Evolutionary conservation across 2,888 invertebrate genomes (phyloP).

Genomic region (Deroplatys truncata): DNA sequence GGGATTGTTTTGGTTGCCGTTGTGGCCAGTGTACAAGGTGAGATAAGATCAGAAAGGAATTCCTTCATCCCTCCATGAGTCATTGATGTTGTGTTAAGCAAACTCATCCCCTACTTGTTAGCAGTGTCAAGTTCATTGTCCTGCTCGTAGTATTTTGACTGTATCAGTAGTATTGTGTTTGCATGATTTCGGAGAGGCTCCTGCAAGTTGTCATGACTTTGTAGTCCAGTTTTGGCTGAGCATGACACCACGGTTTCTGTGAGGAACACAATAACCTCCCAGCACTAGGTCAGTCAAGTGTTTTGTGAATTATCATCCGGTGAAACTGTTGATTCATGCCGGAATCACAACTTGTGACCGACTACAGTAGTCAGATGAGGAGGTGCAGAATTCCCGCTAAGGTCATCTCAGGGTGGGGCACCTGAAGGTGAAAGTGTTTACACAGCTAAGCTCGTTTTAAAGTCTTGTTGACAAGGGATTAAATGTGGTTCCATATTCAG

Average conservation of each 20-base stretch:
- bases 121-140: neutral
- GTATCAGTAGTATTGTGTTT: constrained; percentile 9
- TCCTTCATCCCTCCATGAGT: neutral
- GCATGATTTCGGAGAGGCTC: constrained; percentile 15
- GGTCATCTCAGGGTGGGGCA: constrained; percentile 1
- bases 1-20: neutral
- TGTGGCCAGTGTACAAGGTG: neutral
- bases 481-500: neutral
- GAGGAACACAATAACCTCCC: constrained; percentile 28
- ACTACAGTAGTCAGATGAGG: constrained; percentile 7
- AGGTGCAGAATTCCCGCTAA: constrained; percentile 9
- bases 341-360: constrained; percentile 21
- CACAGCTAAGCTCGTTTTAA: neutral
- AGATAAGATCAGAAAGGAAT: neutral
- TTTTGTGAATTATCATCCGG: constrained; percentile 29
- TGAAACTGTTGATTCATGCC: constrained; percentile 30
- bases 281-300: constrained; percentile 23
- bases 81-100: neutral
- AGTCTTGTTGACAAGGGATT: neutral
- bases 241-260: constrained; percentile 32
- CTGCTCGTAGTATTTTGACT: neutral
- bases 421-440: constrained; percentile 6
- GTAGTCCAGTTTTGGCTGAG: constrained; percentile 31
- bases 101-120: neutral
- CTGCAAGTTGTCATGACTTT: constrained; percentile 34